Conservation (phyloP, 2,113 vertebrate species). For the Malaclemys terrapin region DNA sequence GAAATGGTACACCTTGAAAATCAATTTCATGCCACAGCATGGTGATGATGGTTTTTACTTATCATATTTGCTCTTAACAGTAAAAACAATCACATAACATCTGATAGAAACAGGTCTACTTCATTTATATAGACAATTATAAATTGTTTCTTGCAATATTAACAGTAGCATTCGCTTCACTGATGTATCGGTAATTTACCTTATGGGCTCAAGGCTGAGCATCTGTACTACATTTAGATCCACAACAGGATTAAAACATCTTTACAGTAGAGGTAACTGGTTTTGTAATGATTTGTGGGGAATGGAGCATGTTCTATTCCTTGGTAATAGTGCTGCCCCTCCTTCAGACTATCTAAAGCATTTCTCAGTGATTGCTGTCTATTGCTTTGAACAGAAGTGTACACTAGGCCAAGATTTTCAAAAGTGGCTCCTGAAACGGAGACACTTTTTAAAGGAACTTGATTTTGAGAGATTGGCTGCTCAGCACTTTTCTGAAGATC, state of each 20-base stretch:
- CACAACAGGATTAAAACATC: constrained; percentile 46
- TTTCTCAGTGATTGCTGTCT: neutral
- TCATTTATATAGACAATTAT: constrained; percentile 25
- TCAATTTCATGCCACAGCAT: constrained; percentile 53
- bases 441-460: neutral
- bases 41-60: constrained; percentile 51
- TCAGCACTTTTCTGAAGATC: neutral
- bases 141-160: neutral
- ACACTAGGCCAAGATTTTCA: neutral
- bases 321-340: neutral
- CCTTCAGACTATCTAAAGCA: neutral
- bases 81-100: constrained; percentile 50
- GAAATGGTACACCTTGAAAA: constrained; percentile 63
- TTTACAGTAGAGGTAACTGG: constrained; percentile 21
- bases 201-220: neutral
- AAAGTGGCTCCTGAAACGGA: neutral
- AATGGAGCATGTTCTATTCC: neutral
- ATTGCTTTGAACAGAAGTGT: neutral
- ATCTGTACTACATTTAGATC: constrained; percentile 45
- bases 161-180: neutral
- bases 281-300: constrained; percentile 50
- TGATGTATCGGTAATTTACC: neutral
- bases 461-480: neutral
- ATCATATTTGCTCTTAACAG: constrained; percentile 35
- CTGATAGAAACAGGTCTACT: neutral